A percentile compares a stretch with the other conserved stretches of the same genome.
Conservation (phyloP, 2,888 invertebrate species). For the Arge pagana region DNA sequence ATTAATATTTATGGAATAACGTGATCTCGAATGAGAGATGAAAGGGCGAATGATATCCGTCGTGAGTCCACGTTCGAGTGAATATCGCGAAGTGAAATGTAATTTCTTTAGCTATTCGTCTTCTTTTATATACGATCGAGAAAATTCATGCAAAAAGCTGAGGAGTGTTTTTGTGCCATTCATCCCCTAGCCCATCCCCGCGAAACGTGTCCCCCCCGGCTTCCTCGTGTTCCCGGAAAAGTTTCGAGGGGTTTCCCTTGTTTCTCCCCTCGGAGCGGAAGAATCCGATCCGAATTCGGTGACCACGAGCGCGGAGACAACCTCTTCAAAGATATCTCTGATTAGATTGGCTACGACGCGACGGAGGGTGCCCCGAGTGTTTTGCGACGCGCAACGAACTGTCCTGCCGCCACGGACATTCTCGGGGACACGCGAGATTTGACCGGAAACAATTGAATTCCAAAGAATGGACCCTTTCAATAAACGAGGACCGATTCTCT, state of each 20-base stretch:
- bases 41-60: too few relatives aligned
- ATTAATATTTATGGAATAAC: too few relatives aligned
- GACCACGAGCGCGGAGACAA: constrained; percentile 16
- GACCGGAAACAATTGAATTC: constrained; percentile 18
- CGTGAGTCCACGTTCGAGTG: constrained; percentile 13
- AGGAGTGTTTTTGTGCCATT: constrained; percentile 16
- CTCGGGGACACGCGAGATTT: too few relatives aligned
- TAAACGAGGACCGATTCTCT: constrained; percentile 18
- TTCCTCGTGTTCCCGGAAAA: too few relatives aligned
- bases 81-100: constrained; percentile 32
- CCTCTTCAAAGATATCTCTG: constrained; percentile 19
- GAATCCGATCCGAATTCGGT: constrained; percentile 11
- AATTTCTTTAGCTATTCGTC: constrained; percentile 39
- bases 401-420: not conserved
- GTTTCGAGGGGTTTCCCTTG: not conserved
- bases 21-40: too few relatives aligned
- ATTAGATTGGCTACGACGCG: constrained; percentile 16
- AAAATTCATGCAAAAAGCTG: constrained; percentile 15
- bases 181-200: too few relatives aligned
- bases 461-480: constrained; percentile 19
- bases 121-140: constrained; percentile 33
- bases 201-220: too few relatives aligned
- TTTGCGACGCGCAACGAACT: constrained; percentile 7
- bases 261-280: constrained; percentile 1
- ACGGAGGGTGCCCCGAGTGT: constrained; percentile 3